Evolutionary conservation across 2,888 invertebrate species (phyloP), one percentile per base, ranked within the genome.

Genomic region (Furcula furcula): DNA sequence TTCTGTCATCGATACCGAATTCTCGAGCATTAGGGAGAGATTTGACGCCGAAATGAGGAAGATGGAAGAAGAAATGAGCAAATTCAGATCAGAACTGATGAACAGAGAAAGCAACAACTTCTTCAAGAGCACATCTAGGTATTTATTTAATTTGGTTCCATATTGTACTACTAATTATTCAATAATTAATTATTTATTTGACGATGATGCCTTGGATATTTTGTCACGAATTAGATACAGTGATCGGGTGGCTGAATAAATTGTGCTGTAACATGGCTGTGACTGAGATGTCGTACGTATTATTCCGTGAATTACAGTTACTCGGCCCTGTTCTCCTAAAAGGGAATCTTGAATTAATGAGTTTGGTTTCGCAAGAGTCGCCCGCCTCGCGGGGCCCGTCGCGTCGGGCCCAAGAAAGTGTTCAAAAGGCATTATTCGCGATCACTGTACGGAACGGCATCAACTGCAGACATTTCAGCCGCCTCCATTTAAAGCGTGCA

Each of bases 51-150:
- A 98, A 91, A 98, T 98, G 98, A 92, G 95, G 70, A 97, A 97
- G 90, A 98, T 98, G 96, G 98, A 98, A 90, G 98, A 98, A 71
- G 98, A 98, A 90, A 98, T 98, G 98, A 94, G 94, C 80, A 94
- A 95, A 90, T 97, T 97, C 90, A 92, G 97, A 65, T 95, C 95
- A 55, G 97, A 97, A 80, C 91, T 97, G 51, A 95, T 97, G 94
- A 97, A 96, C 85, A 93, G 96, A 72, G 97, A 97, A 84, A 94
- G 95, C 72, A 94, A 94, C 82, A 95, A 96, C 75, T 96, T 96
- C 91, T 97, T 97, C 89, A 95, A 95, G 90, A 94, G 93, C 80
- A 94, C 95, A 65, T 93, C 94, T 74, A 96, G 96, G 96, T 96
- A 92, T 74, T 73, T 81, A 83, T 83, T 63, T 56, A 0, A 26